These are phyloP conservation scores for Oceanodroma leucorhoa DNA, from an alignment of 2,797 vertebrate genomes.

Conservation along the genomic window DNA sequence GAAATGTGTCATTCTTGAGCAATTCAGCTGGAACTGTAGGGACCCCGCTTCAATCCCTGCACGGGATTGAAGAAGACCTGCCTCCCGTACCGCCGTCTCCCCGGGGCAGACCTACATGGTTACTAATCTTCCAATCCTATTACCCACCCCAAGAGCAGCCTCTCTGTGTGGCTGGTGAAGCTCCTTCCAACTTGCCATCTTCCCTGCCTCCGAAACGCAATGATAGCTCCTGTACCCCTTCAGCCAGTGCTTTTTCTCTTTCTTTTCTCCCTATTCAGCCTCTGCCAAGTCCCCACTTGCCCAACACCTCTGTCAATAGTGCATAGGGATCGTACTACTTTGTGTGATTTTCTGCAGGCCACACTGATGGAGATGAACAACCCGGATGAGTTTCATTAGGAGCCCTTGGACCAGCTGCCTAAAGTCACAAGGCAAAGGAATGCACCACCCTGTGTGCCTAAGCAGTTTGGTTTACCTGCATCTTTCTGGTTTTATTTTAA, in stretches of 20 bases:
- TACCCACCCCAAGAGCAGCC: not conserved
- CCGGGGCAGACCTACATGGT: not conserved
- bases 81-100: not conserved
- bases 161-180: not conserved
- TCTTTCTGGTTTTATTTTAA: not conserved
- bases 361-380: not conserved
- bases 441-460: not conserved
- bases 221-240: not conserved
- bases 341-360: not conserved
- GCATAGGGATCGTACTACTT: not conserved
- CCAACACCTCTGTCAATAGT: not conserved
- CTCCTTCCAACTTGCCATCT: not conserved
- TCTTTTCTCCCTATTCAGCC: not conserved
- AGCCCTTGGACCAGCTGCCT: not conserved
- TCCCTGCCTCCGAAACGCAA: not conserved
- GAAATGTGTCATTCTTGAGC: fast-evolving
- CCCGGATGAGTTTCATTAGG: not conserved
- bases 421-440: not conserved
- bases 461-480: not conserved
- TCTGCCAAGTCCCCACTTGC: not conserved
- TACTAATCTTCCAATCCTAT: not conserved
- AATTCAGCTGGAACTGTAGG: not conserved
- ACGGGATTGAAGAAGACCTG: not conserved
- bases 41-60: not conserved
- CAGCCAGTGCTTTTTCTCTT: not conserved